Evolutionary conservation across 2,797 vertebrate species (phyloP).

Genomic region (Hypotaenidia philippensis): DNA sequence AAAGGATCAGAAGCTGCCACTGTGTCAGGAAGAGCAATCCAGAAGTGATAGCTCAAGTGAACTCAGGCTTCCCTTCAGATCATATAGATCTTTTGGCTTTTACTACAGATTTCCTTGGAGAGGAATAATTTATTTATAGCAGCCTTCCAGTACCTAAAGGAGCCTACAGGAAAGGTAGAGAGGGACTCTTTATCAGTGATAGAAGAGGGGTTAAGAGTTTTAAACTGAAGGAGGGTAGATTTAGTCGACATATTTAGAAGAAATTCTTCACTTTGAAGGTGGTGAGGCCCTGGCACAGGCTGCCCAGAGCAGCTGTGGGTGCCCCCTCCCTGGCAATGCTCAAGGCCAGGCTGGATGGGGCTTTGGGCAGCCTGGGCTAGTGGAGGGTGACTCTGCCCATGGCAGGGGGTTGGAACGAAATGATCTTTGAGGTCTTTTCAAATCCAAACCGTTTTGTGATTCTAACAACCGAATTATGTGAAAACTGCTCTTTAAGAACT

Average conservation of each 20-base stretch:
- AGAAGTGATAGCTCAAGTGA: neutral
- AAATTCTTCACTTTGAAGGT: neutral
- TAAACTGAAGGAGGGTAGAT: neutral
- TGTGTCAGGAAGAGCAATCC: neutral
- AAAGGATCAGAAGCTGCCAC: neutral
- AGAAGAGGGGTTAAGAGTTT: neutral
- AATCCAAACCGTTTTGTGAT: neutral
- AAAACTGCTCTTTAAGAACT: neutral
- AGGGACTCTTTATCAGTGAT: neutral
- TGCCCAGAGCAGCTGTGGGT: neutral
- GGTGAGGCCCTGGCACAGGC: neutral
- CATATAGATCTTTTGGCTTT: neutral
- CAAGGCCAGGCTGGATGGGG: neutral
- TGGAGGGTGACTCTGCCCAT: neutral
- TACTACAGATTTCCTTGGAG: neutral
- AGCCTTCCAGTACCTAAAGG: neutral
- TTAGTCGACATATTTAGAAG: neutral
- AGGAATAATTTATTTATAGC: neutral
- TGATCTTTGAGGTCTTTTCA: neutral
- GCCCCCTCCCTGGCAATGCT: neutral
- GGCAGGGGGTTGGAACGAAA: neutral
- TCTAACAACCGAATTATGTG: neutral
- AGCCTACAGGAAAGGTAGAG: neutral
- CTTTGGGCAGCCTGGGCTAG: neutral
- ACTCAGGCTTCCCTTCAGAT: neutral